Evolutionary conservation across 2,113 vertebrate species (phyloP).

Genomic region (Gracilinanus agilis): DNA sequence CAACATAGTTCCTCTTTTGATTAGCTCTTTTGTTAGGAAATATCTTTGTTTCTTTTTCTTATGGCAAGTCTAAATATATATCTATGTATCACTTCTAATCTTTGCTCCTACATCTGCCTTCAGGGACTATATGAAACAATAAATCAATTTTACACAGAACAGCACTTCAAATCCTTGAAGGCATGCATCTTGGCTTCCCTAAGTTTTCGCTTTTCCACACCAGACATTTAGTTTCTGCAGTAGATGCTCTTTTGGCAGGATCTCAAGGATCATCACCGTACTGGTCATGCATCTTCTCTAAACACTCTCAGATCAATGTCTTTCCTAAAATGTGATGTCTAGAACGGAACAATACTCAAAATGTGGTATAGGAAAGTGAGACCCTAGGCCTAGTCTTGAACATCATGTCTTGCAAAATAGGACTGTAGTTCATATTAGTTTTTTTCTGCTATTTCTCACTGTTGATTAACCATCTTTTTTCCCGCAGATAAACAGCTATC

Average conservation of each 20-base stretch:
- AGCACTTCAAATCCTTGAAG: background rate
- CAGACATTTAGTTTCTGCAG: background rate
- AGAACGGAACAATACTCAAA: background rate
- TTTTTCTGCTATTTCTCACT: background rate
- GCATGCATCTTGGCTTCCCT: background rate
- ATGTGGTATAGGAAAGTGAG: background rate
- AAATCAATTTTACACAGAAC: background rate
- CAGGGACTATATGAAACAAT: background rate
- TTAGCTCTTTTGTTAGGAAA: too few relatives aligned
- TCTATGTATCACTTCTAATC: background rate
- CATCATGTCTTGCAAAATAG: too few relatives aligned
- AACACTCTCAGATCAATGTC: too few relatives aligned
- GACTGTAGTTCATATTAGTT: too few relatives aligned
- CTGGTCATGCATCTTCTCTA: background rate
- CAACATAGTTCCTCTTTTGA: too few relatives aligned
- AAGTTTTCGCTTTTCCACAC: too few relatives aligned
- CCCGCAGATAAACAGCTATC: background rate
- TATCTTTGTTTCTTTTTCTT: too few relatives aligned
- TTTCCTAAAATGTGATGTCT: background rate
- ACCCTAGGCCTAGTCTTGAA: background rate
- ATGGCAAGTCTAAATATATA: background rate
- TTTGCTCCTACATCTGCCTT: background rate
- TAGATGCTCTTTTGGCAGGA: background rate
- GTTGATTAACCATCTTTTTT: background rate
- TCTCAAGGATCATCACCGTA: background rate